phyloP scores from a whole-genome alignment of 2,797 vertebrate species.

The Pipistrellus nathusii region DNA sequence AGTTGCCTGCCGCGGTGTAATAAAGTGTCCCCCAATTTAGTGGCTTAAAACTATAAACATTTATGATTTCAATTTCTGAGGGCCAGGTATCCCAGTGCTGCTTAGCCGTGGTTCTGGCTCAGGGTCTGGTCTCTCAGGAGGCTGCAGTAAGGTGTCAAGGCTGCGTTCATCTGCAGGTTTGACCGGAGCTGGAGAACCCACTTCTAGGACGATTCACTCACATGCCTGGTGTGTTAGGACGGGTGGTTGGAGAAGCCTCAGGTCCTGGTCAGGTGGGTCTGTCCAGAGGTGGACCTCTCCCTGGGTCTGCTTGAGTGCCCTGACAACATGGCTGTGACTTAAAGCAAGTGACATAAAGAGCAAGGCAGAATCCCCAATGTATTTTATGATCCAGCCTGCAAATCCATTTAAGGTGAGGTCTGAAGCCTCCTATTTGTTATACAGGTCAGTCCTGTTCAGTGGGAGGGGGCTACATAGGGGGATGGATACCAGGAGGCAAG shows the following conservation, averaged over 20 bases:
- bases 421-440: neutral
- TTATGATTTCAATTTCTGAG: neutral
- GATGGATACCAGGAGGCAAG: neutral
- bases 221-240: no score
- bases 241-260: neutral
- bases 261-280: neutral
- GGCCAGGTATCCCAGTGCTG: neutral
- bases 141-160: neutral
- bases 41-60: neutral
- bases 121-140: neutral
- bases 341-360: neutral
- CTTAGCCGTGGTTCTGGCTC: neutral
- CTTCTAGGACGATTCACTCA: neutral
- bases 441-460: neutral
- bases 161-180: neutral
- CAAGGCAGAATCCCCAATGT: neutral
- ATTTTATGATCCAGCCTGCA: neutral
- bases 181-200: fast-evolving
- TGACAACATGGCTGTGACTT: neutral
- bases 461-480: neutral
- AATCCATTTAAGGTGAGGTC: neutral
- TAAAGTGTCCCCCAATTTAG: neutral
- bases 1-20: neutral
- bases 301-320: neutral
- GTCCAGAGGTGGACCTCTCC: neutral